A percentile compares a stretch with the other conserved stretches of the same genome.
These are phyloP conservation scores for Acanthopleura granulata DNA, from an alignment of 2,888 invertebrate genomes.

Conservation along the genomic window DNA sequence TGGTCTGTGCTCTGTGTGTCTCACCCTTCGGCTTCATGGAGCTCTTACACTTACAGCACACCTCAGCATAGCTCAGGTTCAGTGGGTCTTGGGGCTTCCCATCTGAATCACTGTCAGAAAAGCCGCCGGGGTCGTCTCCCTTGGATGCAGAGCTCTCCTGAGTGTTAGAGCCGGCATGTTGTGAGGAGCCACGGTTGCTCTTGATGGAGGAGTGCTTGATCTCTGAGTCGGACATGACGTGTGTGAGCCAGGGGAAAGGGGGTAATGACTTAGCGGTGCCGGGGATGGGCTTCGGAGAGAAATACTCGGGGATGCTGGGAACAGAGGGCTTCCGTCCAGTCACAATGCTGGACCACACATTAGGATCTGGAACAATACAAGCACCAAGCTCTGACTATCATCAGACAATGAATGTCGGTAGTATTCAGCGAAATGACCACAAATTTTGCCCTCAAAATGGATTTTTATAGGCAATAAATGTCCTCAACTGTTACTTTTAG, in stretches of 20 bases:
- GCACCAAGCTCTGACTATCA: not conserved
- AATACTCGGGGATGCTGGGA: slow-evolving; percentile 25
- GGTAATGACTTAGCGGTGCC: slow-evolving; percentile 50
- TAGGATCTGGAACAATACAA: slow-evolving; percentile 33
- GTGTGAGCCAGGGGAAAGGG: slow-evolving; percentile 31
- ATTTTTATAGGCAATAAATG: no score
- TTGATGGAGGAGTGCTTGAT: slow-evolving; percentile 2
- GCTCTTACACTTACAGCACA: slow-evolving; percentile 4
- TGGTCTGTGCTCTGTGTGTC: not conserved
- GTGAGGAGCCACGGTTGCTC: slow-evolving; percentile 15
- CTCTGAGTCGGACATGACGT: slow-evolving; percentile 15
- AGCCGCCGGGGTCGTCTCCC: not conserved
- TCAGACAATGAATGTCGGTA: no score
- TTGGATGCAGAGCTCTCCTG: not conserved
- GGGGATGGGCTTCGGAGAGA: slow-evolving; percentile 49
- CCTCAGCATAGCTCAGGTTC: slow-evolving; percentile 14
- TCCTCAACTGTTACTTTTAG: no score
- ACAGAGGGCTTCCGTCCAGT: slow-evolving; percentile 44
- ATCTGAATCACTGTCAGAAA: not conserved
- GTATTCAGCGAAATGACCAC: no score
- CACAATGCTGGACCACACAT: slow-evolving; percentile 55
- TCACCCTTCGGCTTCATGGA: not conserved
- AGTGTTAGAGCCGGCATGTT: slow-evolving; percentile 20
- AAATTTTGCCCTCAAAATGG: no score
- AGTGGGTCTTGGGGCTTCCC: not conserved